Conservation (phyloP, 2,888 invertebrate genomes). For the Lampropteryx suffumata region DNA sequence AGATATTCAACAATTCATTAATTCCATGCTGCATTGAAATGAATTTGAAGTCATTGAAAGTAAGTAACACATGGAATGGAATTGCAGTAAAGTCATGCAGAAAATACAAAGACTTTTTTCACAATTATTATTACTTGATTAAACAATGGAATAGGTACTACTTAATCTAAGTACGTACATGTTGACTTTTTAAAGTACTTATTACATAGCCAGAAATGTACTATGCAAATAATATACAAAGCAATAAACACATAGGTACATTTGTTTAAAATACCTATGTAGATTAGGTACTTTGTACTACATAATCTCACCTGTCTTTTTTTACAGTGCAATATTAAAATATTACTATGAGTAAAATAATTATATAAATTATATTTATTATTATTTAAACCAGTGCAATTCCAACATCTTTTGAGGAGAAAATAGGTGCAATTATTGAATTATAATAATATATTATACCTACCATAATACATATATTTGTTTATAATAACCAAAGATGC, state of each 20-base stretch:
- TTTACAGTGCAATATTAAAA: slow-evolving; percentile 76
- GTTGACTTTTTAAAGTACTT: slow-evolving; percentile 9
- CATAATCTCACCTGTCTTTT: slow-evolving; percentile 34
- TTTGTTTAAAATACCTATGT: slow-evolving; percentile 25
- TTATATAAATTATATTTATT: slow-evolving; percentile 51
- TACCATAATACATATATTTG: slow-evolving; percentile 31
- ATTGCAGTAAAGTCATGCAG: slow-evolving; percentile 32
- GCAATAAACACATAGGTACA: slow-evolving; percentile 29
- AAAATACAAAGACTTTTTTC: slow-evolving; percentile 26
- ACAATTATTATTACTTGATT: not conserved
- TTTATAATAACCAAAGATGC: slow-evolving; percentile 69
- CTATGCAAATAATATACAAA: slow-evolving; percentile 26
- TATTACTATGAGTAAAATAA: slow-evolving; percentile 77
- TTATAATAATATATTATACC: slow-evolving; percentile 23
- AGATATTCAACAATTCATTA: slow-evolving; percentile 24
- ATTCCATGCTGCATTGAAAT: slow-evolving; percentile 24
- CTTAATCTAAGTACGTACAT: no score
- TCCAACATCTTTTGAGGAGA: slow-evolving; percentile 45
- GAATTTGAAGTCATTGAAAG: slow-evolving; percentile 32
- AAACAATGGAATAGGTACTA: no score
- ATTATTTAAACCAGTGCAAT: slow-evolving; percentile 68
- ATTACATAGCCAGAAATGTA: slow-evolving; percentile 24
- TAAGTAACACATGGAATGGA: slow-evolving; percentile 20
- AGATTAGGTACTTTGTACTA: no score
- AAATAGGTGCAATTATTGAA: slow-evolving; percentile 44